Base-by-base conservation (phyloP, 2,113 vertebrate species). In the Etia nguti region DNA sequence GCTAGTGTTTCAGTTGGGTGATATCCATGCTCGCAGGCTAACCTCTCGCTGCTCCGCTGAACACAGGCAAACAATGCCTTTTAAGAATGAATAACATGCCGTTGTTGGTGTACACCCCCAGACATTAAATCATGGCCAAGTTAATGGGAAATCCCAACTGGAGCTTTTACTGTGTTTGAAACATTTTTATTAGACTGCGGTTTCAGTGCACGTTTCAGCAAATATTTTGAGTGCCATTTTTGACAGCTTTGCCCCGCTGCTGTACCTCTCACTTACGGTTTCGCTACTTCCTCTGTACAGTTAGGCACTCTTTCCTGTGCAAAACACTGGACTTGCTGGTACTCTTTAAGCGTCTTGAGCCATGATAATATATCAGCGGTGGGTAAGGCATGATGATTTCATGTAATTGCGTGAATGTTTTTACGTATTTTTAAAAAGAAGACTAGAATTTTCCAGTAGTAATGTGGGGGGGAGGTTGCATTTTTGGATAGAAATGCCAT, bases 1-100 rank as follows among this genome's bases (percentile, higher is more conserved):
- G 80, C 84, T 86, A 75, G 85, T 86, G 88, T 95, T 95, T 94
- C 90, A 87, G 90, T 93, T 93, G 93, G 88, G 90, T 93, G 82
- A 84, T 83, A 75, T 93, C 90, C 86, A 77, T 89, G 89, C 89
- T 93, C 85, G 73, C 86, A 94, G 90, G 82, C 90, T 95, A 79
- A 93, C 93, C 93, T 83, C 80, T 89, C 77, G 8, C 87, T 90
- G 91, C 90, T 86, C 90, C 12, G 86, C 82, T 89, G 88, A 94
- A 91, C 92, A 88, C 86, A 89, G 75, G 86, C 92, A 93, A 95
- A 95, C 94, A 95, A 91, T 91, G 88, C 87, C 84, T 86, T 89
- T 93, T 18, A 89, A 80, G 81, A 95, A 92, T 93, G 91, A 94
- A 91, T 91, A 92, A 92, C 91, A 88, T 75, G 89, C 55, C 81